phyloP scores from a whole-genome alignment of 2,113 vertebrate genomes.

The Corydoras sp. region DNA sequence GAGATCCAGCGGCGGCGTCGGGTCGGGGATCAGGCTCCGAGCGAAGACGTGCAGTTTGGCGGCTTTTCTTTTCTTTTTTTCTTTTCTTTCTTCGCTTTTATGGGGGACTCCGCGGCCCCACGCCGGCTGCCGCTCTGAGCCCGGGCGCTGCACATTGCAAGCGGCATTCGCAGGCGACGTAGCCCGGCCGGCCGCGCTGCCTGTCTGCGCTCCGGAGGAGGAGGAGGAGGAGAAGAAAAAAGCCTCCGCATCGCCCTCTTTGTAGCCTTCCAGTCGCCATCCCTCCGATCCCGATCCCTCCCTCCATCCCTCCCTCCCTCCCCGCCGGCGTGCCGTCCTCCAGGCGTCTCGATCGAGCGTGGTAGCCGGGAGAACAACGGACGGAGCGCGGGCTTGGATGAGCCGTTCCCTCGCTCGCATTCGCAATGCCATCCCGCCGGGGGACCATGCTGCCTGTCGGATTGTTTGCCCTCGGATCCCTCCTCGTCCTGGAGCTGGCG shows the following conservation, averaged over 20 bases:
- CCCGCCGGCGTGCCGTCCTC: constrained; percentile 23
- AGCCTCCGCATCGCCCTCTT: not conserved
- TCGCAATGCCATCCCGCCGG: constrained; percentile 53
- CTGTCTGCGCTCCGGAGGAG: constrained; percentile 54
- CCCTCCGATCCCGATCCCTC: constrained; percentile 12
- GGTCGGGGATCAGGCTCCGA: constrained; percentile 33
- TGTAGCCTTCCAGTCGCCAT: not conserved
- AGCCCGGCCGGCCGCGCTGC: constrained; percentile 51
- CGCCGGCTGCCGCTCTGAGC: too few relatives aligned
- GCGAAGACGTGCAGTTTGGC: constrained; percentile 36
- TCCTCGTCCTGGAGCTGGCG: constrained; percentile 57
- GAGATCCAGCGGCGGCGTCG: constrained; percentile 48
- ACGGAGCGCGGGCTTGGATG: constrained; percentile 57
- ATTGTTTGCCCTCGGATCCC: constrained; percentile 62
- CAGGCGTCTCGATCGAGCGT: constrained; percentile 40
- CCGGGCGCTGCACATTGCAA: constrained; percentile 6
- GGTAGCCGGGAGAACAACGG: constrained; percentile 48
- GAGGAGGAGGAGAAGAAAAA: constrained; percentile 32
- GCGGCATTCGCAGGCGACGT: constrained; percentile 24
- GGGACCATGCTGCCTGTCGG: constrained; percentile 64
- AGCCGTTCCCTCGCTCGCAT: constrained; percentile 52
- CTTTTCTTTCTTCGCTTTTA: constrained; percentile 33
- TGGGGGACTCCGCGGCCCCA: not conserved
- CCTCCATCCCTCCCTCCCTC: constrained; percentile 10
- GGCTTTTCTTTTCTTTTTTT: constrained; percentile 25